Evolutionary conservation across 1,140 invertebrate species (phyloP), one percentile per base, ranked within the genome.

Genomic region (Zaprionus africanus): DNA sequence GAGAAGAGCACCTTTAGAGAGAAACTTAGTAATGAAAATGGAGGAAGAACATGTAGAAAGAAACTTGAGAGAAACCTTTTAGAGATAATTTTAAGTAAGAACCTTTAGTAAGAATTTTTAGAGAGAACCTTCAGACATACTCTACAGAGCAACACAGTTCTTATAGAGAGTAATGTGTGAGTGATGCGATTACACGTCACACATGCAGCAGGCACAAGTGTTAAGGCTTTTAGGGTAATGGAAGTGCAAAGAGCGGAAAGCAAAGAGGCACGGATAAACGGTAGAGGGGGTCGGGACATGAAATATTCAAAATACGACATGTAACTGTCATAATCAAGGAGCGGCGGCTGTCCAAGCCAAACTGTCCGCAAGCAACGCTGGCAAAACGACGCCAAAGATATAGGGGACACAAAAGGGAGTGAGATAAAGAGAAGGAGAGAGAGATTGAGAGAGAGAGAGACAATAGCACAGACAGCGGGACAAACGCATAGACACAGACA

Each of bases 311-410:
- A 67, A 67, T 77, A 84, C 69, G 69, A 80, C 75, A 84, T 70
- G 60, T 71, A 82, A 78, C 77, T 80, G 83, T 78, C 83, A 87
- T 82, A 87, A 82, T 86, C 80, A 87, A 78, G 77, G 65, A 85
- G 71, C 57, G 65, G 71, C 67, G 17, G 19, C 46, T 51, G 46
- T 51, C 46, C 65, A 64, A 54, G 54, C 46, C 77, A 64, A 75
- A 77, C 57, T 58, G 59, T 63, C 58, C 72, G 69, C 60, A 43
- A 69, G 31, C 59, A 70, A 26, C 34, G 24, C 19, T 41, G 57
- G 31, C 43, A 41, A 41, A 22, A 60, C 4, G 26, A 26, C 36
- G 34, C 34, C 41, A 38, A 53, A 31, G 22, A 36, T 59, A 59
- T 38, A 64, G 7, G 31, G 22, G 28, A n/a, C 19, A 31, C 46